Evolutionary conservation across 2,888 invertebrate genomes (phyloP), one percentile per base, ranked within the genome.

Genomic region (Drosophila neonasuta): DNA sequence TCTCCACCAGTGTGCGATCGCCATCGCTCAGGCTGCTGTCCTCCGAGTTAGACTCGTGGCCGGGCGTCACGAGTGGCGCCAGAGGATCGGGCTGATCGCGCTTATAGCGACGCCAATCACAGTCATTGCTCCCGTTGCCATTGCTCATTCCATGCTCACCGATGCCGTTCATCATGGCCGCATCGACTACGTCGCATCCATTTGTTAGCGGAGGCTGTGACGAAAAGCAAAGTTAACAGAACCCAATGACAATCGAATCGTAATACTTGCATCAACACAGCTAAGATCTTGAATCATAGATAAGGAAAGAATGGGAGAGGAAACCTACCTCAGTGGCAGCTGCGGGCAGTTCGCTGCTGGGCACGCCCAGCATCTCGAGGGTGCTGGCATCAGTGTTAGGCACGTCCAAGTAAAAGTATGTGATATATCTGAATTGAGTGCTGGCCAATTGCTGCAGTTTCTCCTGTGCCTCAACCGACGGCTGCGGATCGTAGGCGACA

Each of bases 11-110:
- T 0, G 91, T 91, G n/a, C 92, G 92, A 89, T 95, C 95, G 79
- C 95, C 95, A 86, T 95, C 95, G 72, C 95, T 95, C 39, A 95
- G 92, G 88, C 95, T 95, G 85, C 95, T 95, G 83, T 95, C 95
- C 88, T 95, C 95, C 78, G 95, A 95, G 79, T 94, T 94, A 85
- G 94, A 94, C 82, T 95, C 95, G 52, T 89, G 89, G 29, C 87
- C 78, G 46, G 82, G 82, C 13, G 74, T 78, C 17, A 66, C 66
- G 32, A 32, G 72, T 51, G 89, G 94, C 93, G 62, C 90, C 62
- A 67, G 54, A 6, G 65, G 63, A 42, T 85, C 80, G 7, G 72
- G 55, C 54, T 61, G 63, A 50, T 83, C 84, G 24, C 86, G 69
- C 30, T 77, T 87, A 59, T 72, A 82, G 61, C 86, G 86, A 56